Base-by-base conservation (phyloP, 1,140 invertebrate genomes). In the Spodoptera frugiperda region DNA sequence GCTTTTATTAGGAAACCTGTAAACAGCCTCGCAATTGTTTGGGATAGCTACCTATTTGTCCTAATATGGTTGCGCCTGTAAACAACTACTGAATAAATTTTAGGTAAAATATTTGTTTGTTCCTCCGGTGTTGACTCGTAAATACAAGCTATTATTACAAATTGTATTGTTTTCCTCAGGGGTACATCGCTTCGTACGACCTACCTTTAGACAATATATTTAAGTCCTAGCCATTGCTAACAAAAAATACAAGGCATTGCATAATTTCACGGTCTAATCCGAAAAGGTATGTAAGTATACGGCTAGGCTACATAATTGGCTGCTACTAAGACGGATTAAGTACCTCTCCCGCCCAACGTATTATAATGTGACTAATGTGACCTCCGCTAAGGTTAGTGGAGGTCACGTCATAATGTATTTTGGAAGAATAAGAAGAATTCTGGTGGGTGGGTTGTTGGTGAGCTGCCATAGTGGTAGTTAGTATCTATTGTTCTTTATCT, bases 1-100 rank as follows among this genome's bases (percentile, higher is more conserved):
- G 68, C 68, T 54, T 72, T 72, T 72, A 72, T 72, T 57, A 72
- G 33, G 53, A 72, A 72, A 72, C 68, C 68, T 44, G 68, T 72
- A 72, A 57, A 72, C 65, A 55, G 68, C 53, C 68, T 21, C 30
- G 25, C 53, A 72, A 72, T 57, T 57, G 33, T 72, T 55, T 19
- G 17, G 19, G 12, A 46, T 54, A 63, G 59, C 59, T 63, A 39
- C 53, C 33, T 55, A 72, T 72, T 55, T 21, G 53, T 55, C 30
- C 51, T 55, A 72, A 55, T 72, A 55, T 21, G 51, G 12, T 54
- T 11, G 33, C 33, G 44, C 12, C 51, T 25, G 68, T 57, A 55
- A 72, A 55, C 53, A 55, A 57, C 53, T 44, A 72, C 68, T 72
- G 53, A 72, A 72, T 72, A 46, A 72, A 72, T 72, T 72, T 72